A percentile compares a stretch with the other conserved stretches of the same genome.
These are phyloP conservation scores for Microctonus brassicae DNA, from an alignment of 2,888 invertebrate species.

Conservation along the genomic window DNA sequence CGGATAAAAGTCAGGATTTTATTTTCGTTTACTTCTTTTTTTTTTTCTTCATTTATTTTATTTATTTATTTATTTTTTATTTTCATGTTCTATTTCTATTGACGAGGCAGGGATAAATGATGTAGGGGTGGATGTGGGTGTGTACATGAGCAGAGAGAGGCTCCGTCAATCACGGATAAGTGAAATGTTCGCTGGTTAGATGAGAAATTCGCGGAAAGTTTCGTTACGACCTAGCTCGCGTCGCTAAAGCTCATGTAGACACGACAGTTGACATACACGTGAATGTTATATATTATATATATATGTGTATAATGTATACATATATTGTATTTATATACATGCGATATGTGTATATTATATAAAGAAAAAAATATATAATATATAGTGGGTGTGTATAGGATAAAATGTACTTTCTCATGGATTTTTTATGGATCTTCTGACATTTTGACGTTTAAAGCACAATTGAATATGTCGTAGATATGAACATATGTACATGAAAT, in stretches of 20 bases:
- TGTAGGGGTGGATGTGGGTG: background rate
- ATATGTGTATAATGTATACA: too few relatives aligned
- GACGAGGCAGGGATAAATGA: conserved; percentile 7
- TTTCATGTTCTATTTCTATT: conserved; percentile 14
- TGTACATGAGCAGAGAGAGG: background rate
- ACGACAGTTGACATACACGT: background rate
- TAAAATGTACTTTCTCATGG: too few relatives aligned
- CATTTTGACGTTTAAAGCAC: background rate
- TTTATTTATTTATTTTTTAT: conserved; percentile 5
- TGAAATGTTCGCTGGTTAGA: background rate
- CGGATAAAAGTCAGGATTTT: background rate
- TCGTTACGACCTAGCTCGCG: background rate
- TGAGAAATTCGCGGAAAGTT: conserved; percentile 13
- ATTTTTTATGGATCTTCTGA: background rate
- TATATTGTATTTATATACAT: background rate
- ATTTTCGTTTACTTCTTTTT: too few relatives aligned
- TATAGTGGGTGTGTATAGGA: background rate
- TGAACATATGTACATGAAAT: background rate
- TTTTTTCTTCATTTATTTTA: background rate
- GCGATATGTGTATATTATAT: background rate
- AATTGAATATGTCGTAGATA: background rate
- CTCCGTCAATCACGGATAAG: conserved; percentile 15
- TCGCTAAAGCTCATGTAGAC: background rate
- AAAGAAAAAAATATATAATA: background rate
- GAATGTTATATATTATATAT: too few relatives aligned